These are phyloP conservation scores for Drosophila diplacantha DNA, from an alignment of 2,888 invertebrate genomes.

Conservation along the genomic window DNA sequence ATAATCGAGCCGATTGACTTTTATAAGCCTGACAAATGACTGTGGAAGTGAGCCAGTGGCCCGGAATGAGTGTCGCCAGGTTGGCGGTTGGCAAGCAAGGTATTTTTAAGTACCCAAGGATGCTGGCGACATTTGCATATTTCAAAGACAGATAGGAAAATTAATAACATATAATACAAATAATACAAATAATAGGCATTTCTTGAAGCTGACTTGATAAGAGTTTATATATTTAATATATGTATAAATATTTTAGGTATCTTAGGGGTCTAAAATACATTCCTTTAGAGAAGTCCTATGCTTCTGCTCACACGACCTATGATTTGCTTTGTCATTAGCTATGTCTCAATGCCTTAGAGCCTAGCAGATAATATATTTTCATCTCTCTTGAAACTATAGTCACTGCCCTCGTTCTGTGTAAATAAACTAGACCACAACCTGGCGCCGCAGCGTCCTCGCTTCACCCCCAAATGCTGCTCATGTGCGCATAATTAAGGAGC, in stretches of 20 bases:
- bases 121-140: constrained; percentile 21
- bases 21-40: constrained; percentile 61
- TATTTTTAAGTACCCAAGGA: constrained; percentile 19
- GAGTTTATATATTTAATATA: background rate
- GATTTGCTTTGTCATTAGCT: background rate
- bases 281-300: too few species aligned
- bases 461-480: constrained; percentile 23
- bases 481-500: constrained; percentile 47
- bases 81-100: constrained; percentile 6
- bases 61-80: constrained; percentile 25
- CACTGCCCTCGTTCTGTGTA: constrained; percentile 6
- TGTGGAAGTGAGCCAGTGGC: constrained; percentile 44
- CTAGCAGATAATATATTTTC: background rate
- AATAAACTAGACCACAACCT: constrained; percentile 16
- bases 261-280: too few species aligned
- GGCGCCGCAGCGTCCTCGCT: constrained; percentile 16
- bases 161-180: background rate
- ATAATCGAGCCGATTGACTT: constrained; percentile 52
- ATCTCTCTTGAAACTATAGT: background rate
- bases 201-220: background rate
- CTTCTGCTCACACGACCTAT: too few species aligned
- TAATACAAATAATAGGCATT: background rate
- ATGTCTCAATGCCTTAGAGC: background rate
- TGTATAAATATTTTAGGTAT: background rate
- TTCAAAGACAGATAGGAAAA: constrained; percentile 18